These are phyloP conservation scores for Tokudaia tokunoshimensis DNA, from an alignment of 2,797 vertebrate species.

Conservation along the genomic window DNA sequence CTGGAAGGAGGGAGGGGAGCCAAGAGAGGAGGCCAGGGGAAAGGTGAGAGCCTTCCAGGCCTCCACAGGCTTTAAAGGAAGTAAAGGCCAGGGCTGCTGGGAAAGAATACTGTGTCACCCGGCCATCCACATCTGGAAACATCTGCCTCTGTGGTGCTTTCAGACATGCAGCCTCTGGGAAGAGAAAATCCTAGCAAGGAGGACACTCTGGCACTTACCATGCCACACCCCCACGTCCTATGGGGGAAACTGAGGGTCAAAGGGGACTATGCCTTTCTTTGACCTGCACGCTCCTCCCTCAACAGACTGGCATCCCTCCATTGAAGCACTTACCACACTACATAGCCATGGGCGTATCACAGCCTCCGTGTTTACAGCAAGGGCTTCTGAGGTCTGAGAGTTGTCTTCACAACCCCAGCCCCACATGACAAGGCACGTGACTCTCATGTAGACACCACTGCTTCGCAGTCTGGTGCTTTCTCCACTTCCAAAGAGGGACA, in stretches of 20 bases:
- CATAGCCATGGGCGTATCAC: background rate
- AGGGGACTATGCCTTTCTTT: background rate
- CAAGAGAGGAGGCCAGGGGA: accelerated
- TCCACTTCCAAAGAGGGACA: background rate
- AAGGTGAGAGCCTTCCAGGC: background rate
- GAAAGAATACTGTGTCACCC: slow-evolving; percentile 25
- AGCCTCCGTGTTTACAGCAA: background rate
- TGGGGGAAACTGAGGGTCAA: background rate
- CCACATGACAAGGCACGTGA: background rate
- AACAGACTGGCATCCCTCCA: background rate
- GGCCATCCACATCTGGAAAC: background rate
- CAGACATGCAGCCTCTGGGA: background rate
- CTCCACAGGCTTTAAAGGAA: slow-evolving; percentile 66
- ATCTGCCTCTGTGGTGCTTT: slow-evolving; percentile 20
- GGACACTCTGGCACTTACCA: accelerated
- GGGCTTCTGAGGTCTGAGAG: background rate
- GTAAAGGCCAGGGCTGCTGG: slow-evolving; percentile 59
- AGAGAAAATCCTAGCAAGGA: background rate
- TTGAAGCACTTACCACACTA: background rate
- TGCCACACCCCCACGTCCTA: background rate
- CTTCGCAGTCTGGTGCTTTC: background rate
- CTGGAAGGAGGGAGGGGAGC: background rate
- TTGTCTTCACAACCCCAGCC: background rate
- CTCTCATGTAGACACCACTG: background rate
- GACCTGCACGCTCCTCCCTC: background rate